phyloP scores from a whole-genome alignment of 2,113 vertebrate species.

The Gallinago media region DNA sequence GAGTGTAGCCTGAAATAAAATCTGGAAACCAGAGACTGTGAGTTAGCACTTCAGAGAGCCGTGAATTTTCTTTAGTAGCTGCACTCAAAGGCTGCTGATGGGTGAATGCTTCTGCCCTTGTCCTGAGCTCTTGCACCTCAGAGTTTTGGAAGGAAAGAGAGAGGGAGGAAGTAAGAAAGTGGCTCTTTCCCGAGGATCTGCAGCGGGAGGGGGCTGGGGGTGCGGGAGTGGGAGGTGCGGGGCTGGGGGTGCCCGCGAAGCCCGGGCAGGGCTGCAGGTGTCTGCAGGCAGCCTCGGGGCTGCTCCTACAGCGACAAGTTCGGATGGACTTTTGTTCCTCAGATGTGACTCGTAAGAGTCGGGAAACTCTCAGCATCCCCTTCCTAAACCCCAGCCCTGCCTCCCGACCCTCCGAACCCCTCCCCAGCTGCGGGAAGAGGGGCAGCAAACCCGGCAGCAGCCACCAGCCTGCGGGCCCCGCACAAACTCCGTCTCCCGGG shows the following conservation, averaged over 20 bases:
- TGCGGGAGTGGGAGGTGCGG: not conserved
- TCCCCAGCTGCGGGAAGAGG: not conserved
- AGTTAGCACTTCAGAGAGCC: slow-evolving; percentile 67
- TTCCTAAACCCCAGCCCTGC: not conserved
- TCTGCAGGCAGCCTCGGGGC: not conserved
- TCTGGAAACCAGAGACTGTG: slow-evolving; percentile 70
- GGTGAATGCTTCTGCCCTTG: not conserved
- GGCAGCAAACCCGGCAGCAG: not conserved
- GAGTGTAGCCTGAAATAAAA: slow-evolving; percentile 63
- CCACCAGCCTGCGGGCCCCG: not conserved
- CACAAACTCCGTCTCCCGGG: not conserved
- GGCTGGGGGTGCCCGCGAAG: not conserved
- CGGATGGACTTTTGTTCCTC: not conserved
- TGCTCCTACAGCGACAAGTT: fast-evolving
- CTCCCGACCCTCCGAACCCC: not conserved
- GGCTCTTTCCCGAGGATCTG: not conserved
- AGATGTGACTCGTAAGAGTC: not conserved
- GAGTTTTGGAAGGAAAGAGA: not conserved
- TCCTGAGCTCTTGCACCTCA: not conserved
- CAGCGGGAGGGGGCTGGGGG: not conserved
- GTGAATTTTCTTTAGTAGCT: slow-evolving; percentile 57
- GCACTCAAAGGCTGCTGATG: not conserved
- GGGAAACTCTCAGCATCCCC: not conserved
- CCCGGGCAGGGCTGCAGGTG: not conserved
- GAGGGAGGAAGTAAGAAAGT: not conserved